Conservation (phyloP, 2,113 vertebrate genomes). For the Neolamprologus fasciatus region DNA sequence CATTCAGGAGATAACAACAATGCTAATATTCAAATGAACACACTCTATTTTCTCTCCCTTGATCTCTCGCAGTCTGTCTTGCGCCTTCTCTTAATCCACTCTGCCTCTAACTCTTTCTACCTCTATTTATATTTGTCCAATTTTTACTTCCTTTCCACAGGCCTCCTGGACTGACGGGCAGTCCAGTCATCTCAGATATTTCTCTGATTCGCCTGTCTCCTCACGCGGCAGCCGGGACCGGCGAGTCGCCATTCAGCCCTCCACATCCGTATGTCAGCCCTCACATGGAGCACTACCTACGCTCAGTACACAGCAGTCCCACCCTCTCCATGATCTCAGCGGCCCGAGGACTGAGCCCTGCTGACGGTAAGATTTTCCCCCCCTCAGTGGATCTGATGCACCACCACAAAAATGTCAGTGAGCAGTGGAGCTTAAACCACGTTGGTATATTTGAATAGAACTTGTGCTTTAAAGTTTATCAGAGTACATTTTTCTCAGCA, state of each 20-base stretch:
- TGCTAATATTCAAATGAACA: neutral
- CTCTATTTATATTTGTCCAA: neutral
- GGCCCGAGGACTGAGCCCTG: constrained; percentile 88
- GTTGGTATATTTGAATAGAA: neutral
- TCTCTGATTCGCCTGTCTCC: constrained; percentile 93
- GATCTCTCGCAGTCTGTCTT: neutral
- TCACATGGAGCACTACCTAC: constrained; percentile 98
- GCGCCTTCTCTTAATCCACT: neutral
- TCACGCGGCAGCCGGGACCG: constrained; percentile 70
- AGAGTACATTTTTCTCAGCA: neutral
- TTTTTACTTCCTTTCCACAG: constrained; percentile 65
- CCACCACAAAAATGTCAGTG: neutral
- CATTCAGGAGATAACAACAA: neutral
- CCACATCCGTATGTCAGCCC: constrained; percentile 86
- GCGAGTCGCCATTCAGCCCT: constrained; percentile 83
- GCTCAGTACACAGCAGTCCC: constrained; percentile 89
- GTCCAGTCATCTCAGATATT: constrained; percentile 94
- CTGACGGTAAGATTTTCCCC: constrained; percentile 79
- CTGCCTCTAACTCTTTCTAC: neutral
- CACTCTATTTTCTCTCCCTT: neutral
- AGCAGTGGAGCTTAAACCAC: neutral
- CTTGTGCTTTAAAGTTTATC: neutral
- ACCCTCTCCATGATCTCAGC: constrained; percentile 94
- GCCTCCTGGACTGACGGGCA: constrained; percentile 83
- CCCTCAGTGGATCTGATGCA: neutral